A percentile compares a stretch with the other conserved stretches of the same genome.
These are phyloP conservation scores for Drosophila pegasa DNA, from an alignment of 2,888 invertebrate genomes.

Conservation along the genomic window DNA sequence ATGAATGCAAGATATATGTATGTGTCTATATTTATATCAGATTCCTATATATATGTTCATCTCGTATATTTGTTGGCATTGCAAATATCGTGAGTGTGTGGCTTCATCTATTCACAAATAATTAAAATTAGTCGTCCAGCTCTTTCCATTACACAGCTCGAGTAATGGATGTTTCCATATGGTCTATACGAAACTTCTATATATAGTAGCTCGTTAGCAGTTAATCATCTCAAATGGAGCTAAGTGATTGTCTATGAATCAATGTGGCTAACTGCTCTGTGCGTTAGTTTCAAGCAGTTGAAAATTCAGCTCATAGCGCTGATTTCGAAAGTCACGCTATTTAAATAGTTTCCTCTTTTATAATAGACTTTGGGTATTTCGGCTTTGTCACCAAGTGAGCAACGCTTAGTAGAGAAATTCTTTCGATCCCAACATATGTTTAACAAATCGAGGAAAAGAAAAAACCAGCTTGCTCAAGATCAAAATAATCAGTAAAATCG, in stretches of 20 bases:
- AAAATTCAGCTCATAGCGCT: background rate
- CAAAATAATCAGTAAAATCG: background rate
- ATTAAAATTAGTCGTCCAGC: slow-evolving; percentile 10
- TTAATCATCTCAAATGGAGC: slow-evolving; percentile 29
- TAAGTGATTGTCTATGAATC: slow-evolving; percentile 18
- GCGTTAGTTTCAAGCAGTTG: slow-evolving; percentile 1
- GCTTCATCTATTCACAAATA: slow-evolving; percentile 11
- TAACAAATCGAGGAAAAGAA: background rate
- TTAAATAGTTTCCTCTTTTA: slow-evolving; percentile 26
- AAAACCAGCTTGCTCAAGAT: background rate
- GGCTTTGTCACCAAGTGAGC: background rate
- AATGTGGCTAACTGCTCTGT: slow-evolving; percentile 19
- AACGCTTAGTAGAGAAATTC: background rate
- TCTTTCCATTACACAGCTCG: slow-evolving; percentile 12
- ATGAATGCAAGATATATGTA: background rate
- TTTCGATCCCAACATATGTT: background rate
- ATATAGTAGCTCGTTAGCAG: slow-evolving; percentile 24
- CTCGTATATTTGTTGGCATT: background rate
- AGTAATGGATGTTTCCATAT: slow-evolving; percentile 29
- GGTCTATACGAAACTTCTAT: background rate
- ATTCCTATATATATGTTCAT: background rate
- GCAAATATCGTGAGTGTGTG: slow-evolving; percentile 13
- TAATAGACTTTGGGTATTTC: background rate
- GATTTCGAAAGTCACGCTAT: slow-evolving; percentile 28
- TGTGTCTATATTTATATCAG: background rate